A percentile compares a stretch with the other conserved stretches of the same genome.
phyloP scores from a whole-genome alignment of 2,888 invertebrate genomes.

The Pyralis farinalis region DNA sequence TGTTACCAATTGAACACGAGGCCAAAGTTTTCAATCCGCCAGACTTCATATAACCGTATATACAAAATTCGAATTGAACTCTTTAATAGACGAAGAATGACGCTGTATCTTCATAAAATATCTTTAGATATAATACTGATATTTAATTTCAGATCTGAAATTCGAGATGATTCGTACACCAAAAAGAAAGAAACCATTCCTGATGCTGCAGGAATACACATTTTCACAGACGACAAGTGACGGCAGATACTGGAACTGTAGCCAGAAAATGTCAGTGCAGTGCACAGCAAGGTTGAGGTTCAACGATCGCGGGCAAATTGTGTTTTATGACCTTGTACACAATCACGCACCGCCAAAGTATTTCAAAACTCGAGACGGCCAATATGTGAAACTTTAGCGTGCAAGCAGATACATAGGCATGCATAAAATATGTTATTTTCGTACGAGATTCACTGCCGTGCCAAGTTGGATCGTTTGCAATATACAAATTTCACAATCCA shows the following conservation, averaged over 20 bases:
- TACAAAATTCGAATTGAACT: too few species aligned
- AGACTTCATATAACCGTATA: too few species aligned
- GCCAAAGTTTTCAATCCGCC: too few species aligned
- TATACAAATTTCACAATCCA: too few species aligned
- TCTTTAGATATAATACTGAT: too few species aligned
- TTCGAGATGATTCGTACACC: slow-evolving; percentile 20
- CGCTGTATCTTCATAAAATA: too few species aligned
- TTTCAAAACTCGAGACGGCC: slow-evolving; percentile 2
- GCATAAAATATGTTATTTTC: too few species aligned
- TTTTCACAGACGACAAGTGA: slow-evolving; percentile 33
- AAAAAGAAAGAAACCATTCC: slow-evolving; percentile 18
- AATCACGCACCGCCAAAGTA: slow-evolving; percentile 7
- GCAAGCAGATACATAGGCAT: too few species aligned
- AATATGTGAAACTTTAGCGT: slow-evolving; percentile 6
- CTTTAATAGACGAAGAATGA: too few species aligned
- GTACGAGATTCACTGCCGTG: too few species aligned
- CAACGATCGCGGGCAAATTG: background rate
- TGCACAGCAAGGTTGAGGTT: slow-evolving; percentile 3
- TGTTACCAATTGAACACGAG: too few species aligned
- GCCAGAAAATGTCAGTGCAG: slow-evolving; percentile 32
- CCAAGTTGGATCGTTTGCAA: too few species aligned
- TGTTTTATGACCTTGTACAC: slow-evolving; percentile 1
- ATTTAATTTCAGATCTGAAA: slow-evolving; percentile 17
- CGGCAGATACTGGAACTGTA: slow-evolving; percentile 52
- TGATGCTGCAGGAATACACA: background rate